phyloP scores from a whole-genome alignment of 2,113 vertebrate genomes.

The Neoarius graeffei region DNA sequence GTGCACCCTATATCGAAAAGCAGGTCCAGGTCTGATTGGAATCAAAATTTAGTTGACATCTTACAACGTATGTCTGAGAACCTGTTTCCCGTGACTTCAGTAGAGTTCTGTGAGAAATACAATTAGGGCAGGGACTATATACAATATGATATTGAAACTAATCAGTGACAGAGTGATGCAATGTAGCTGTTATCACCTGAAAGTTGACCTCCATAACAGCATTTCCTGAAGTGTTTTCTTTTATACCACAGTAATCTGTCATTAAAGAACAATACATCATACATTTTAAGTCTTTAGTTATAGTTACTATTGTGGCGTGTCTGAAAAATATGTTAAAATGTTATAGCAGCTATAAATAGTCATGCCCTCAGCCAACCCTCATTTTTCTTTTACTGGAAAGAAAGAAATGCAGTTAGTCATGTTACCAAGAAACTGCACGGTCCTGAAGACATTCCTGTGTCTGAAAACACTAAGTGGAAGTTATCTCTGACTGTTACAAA shows the following conservation, averaged over 20 bases:
- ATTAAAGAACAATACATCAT: background rate
- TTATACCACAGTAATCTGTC: background rate
- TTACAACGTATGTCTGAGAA: background rate
- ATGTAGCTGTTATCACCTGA: background rate
- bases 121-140: background rate
- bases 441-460: background rate
- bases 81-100: background rate
- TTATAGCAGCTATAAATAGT: background rate
- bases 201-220: background rate
- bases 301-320: background rate
- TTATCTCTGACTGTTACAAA: background rate
- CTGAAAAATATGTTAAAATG: background rate
- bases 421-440: background rate
- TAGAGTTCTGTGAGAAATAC: background rate
- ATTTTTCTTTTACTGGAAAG: background rate
- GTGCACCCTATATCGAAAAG: conserved; percentile 19
- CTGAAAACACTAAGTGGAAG: background rate
- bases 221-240: background rate
- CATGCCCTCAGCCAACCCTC: background rate
- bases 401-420: background rate
- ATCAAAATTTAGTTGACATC: background rate
- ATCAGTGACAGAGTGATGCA: background rate
- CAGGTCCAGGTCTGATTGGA: background rate
- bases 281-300: background rate
- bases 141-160: background rate